Conservation (phyloP, 1,140 invertebrate species). For the Belonocnema kinseyi region DNA sequence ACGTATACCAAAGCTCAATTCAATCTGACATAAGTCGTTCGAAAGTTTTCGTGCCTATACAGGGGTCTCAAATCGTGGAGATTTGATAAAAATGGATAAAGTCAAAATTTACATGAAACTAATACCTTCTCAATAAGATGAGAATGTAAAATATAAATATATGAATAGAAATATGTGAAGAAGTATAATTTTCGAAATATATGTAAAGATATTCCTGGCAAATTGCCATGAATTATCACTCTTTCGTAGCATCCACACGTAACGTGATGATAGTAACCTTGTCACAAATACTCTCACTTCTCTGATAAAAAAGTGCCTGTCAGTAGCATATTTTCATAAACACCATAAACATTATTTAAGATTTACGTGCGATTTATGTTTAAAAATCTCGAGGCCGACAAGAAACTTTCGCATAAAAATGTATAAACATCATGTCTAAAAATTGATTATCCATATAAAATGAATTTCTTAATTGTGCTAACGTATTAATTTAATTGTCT, state of each 20-base stretch:
- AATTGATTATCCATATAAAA: not conserved
- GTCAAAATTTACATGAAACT: too few relatives aligned
- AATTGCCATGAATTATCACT: slow-evolving; percentile 54
- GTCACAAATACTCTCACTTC: slow-evolving; percentile 29
- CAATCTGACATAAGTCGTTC: too few relatives aligned
- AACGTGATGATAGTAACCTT: slow-evolving; percentile 10
- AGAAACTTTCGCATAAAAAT: slow-evolving; percentile 12
- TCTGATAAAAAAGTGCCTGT: not conserved
- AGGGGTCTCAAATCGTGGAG: too few relatives aligned
- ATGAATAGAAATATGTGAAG: too few relatives aligned
- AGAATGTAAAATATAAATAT: too few relatives aligned
- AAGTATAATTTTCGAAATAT: too few relatives aligned
- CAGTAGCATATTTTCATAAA: slow-evolving; percentile 1
- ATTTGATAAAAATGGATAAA: too few relatives aligned
- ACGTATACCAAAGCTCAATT: too few relatives aligned
- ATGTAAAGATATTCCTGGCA: slow-evolving; percentile 33
- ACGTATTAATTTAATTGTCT: slow-evolving; percentile 4
- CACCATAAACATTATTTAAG: not conserved
- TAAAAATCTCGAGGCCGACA: slow-evolving; percentile 12
- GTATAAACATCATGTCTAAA: not conserved
- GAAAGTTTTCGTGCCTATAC: too few relatives aligned
- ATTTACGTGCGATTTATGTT: not conserved
- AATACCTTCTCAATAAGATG: too few relatives aligned
- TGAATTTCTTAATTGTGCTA: slow-evolving; percentile 12
- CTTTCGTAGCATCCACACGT: slow-evolving; percentile 45